Evolutionary conservation across 2,888 invertebrate genomes (phyloP).

Genomic region (Rotaria socialis): DNA sequence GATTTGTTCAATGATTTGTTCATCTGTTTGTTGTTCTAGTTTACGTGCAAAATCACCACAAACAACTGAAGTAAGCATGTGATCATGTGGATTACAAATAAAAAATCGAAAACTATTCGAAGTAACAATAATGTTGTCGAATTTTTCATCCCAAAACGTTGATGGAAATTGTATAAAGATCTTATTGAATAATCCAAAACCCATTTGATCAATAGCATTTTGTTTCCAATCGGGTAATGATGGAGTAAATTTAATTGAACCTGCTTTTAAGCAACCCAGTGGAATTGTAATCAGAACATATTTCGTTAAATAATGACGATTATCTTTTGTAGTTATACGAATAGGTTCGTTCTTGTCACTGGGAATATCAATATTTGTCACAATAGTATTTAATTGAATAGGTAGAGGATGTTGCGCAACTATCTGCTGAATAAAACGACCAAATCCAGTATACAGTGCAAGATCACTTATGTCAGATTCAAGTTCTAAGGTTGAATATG

Average conservation of each 20-base stretch:
- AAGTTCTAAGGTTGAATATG: neutral
- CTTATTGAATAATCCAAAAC: neutral
- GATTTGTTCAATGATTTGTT: neutral
- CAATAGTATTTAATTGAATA: neutral
- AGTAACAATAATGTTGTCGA: no score
- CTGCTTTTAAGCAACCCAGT: neutral
- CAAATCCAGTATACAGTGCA: neutral
- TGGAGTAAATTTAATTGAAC: neutral
- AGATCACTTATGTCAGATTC: neutral
- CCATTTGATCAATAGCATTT: neutral
- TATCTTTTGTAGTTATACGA: neutral
- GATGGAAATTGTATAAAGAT: neutral
- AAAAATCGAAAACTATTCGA: neutral
- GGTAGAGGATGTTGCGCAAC: neutral
- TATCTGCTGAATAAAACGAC: neutral
- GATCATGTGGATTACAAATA: neutral
- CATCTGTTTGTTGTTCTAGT: constrained; percentile 7
- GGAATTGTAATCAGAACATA: neutral
- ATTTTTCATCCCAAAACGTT: neutral
- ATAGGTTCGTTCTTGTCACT: neutral
- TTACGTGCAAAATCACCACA: neutral
- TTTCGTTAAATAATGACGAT: neutral
- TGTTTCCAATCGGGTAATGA: neutral
- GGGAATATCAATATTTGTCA: neutral
- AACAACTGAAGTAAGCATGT: neutral